Percentiles rank a stretch among this genome's conserved stretches.
phyloP scores from a whole-genome alignment of 2,113 vertebrate species.

The Microcebus ravelobensis region DNA sequence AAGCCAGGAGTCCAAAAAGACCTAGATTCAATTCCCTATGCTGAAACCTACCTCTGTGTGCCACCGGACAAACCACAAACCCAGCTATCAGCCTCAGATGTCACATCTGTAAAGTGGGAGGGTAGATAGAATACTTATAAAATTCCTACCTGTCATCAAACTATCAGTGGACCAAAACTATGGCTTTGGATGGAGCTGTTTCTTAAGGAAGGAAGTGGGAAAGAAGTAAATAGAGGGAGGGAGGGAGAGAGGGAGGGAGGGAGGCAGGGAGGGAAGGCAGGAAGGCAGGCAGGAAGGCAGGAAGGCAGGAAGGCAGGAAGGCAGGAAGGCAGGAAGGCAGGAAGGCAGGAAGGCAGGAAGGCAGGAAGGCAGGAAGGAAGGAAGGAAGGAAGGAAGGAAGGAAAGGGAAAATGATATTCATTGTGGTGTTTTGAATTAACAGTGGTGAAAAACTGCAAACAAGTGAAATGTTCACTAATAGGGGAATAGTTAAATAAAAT shows the following conservation, averaged over 20 bases:
- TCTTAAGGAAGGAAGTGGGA: background rate
- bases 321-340: no score
- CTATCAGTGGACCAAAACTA: background rate
- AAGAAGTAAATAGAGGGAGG: background rate
- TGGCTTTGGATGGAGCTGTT: background rate
- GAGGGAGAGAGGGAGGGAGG: no score
- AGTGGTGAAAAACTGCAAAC: background rate
- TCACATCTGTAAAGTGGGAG: background rate
- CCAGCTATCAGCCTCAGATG: background rate
- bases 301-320: rapidly evolving
- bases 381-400: no score
- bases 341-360: no score
- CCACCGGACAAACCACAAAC: background rate
- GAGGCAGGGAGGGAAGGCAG: no score
- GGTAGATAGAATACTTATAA: background rate
- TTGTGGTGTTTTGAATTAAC: background rate
- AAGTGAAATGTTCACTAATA: background rate
- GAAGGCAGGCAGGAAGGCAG: no score
- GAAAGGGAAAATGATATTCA: background rate
- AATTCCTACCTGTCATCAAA: background rate
- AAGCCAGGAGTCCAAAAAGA: background rate
- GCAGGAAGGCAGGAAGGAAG: no score
- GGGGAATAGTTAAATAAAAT: background rate
- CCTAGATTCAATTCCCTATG: background rate
- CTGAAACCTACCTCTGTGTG: background rate